These are phyloP conservation scores for Montipora sp. DNA, from an alignment of 64 coral and sea anemone species.

Conservation along the genomic window DNA sequence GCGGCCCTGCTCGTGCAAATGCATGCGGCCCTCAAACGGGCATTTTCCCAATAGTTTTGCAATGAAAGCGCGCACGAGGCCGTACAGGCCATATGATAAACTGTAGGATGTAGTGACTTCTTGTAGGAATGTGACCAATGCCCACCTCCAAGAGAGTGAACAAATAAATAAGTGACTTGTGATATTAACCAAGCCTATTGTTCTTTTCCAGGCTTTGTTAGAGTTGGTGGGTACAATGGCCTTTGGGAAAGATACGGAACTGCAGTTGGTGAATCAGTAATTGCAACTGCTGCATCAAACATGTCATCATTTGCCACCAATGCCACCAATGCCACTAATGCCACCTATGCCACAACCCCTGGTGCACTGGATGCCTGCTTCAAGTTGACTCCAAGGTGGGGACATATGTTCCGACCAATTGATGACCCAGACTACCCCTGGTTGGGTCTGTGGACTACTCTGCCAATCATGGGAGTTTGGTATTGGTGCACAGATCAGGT, in stretches of 20 bases:
- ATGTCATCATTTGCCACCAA: not conserved
- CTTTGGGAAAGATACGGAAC: constrained; percentile 76
- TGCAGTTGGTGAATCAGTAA: constrained; percentile 52
- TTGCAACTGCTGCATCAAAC: constrained; percentile 33
- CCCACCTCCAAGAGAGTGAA: too few species aligned
- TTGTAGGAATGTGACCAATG: too few species aligned
- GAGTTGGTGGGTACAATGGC: constrained; percentile 79
- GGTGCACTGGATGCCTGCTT: constrained; percentile 18
- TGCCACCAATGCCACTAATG: not conserved
- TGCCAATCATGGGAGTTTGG: constrained; percentile 90
- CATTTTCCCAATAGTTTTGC: too few species aligned
- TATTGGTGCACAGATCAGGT: constrained; percentile 99
- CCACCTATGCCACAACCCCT: not conserved
- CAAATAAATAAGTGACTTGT: not conserved
- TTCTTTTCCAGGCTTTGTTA: constrained; percentile 75
- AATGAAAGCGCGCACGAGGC: too few species aligned
- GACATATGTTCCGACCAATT: constrained; percentile 79
- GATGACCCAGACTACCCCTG: constrained; percentile 86
- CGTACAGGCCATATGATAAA: too few species aligned
- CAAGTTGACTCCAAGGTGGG: constrained; percentile 71
- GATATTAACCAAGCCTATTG: not conserved
- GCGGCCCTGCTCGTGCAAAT: too few species aligned
- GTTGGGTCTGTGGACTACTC: constrained; percentile 71
- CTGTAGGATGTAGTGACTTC: too few species aligned
- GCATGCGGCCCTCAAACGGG: too few species aligned